These are phyloP conservation scores for Saturnia japonica DNA, from an alignment of 2,888 invertebrate species.

Conservation along the genomic window DNA sequence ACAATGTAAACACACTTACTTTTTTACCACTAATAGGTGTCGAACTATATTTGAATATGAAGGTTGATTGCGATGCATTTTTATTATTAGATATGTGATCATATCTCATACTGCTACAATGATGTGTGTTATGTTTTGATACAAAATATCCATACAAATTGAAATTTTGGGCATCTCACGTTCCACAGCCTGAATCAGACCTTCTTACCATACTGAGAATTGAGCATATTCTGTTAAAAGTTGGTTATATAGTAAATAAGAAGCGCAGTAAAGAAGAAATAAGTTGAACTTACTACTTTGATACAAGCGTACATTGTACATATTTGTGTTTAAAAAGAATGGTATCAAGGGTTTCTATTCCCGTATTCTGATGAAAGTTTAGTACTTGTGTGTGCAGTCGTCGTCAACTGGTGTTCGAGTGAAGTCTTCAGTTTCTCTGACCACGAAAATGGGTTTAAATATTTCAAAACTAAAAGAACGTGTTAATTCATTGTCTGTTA, in stretches of 20 bases:
- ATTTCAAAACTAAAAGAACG: background rate
- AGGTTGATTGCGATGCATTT: background rate
- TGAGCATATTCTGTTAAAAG: background rate
- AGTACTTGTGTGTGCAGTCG: background rate
- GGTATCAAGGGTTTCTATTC: background rate
- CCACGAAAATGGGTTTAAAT: background rate
- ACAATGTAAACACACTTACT: background rate
- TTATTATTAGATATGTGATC: background rate
- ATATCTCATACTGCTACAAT: constrained; percentile 1
- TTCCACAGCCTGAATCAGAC: background rate
- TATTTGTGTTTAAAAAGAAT: background rate
- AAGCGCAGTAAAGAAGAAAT: background rate
- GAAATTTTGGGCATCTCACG: background rate
- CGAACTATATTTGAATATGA: background rate
- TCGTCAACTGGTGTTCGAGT: background rate
- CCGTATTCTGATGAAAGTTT: background rate
- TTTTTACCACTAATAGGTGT: background rate
- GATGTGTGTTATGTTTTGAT: background rate
- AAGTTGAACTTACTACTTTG: background rate
- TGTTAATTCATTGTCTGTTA: background rate
- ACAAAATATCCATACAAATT: background rate
- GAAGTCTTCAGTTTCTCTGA: background rate
- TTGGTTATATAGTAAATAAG: background rate
- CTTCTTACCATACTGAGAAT: background rate
- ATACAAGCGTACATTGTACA: background rate